Evolutionary conservation across 2,888 invertebrate genomes (phyloP).

Genomic region (Epinotia demarniana): DNA sequence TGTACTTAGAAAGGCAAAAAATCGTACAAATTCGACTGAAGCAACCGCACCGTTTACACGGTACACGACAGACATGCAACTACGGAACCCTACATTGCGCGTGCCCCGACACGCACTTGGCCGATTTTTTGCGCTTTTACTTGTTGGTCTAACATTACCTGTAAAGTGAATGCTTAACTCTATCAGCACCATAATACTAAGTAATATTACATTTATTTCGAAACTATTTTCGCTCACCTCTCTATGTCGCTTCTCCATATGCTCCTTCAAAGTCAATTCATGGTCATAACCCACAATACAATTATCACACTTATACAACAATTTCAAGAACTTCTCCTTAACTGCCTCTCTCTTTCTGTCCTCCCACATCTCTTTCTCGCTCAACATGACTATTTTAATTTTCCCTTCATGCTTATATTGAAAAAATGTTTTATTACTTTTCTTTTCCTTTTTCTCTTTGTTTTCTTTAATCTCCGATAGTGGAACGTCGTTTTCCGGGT

Average conservation of each 20-base stretch:
- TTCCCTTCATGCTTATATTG: conserved; percentile 62
- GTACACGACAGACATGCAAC: too few relatives aligned
- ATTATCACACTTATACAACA: conserved; percentile 68
- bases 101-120: too few relatives aligned
- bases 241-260: conserved; percentile 64
- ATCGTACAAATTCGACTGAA: too few relatives aligned
- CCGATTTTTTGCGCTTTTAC: too few relatives aligned
- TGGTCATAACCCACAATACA: conserved; percentile 73
- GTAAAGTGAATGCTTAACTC: too few relatives aligned
- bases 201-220: too few relatives aligned
- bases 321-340: conserved; percentile 61
- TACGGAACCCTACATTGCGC: too few relatives aligned
- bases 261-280: conserved; percentile 63
- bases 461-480: conserved; percentile 36
- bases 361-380: conserved; percentile 57
- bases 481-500: conserved; percentile 36
- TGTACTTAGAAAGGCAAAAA: too few relatives aligned
- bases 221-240: conserved; percentile 54
- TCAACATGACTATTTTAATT: conserved; percentile 59
- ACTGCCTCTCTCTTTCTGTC: conserved; percentile 61
- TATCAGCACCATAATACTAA: too few relatives aligned
- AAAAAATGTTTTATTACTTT: conserved; percentile 26
- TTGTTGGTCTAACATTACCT: too few relatives aligned
- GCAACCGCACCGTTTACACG: too few relatives aligned
- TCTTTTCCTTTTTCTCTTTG: conserved; percentile 13